Conservation (phyloP, 2,888 invertebrate species). For the Pristionchus japonicus region DNA sequence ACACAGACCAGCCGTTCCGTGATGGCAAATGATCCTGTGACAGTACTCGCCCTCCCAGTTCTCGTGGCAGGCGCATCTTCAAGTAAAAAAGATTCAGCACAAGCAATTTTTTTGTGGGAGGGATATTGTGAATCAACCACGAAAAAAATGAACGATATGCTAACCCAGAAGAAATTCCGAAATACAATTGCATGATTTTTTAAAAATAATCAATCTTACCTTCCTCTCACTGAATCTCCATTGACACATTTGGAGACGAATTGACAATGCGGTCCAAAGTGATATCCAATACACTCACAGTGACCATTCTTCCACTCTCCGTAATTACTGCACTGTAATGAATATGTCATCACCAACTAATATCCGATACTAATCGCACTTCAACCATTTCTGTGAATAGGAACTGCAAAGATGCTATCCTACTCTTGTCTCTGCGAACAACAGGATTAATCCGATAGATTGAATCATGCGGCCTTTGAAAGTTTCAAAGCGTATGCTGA, state of each 20-base stretch:
- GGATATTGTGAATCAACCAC: too few species aligned
- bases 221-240: constrained; percentile 62
- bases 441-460: not conserved
- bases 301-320: constrained; percentile 67
- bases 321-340: constrained; percentile 66
- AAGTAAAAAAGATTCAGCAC: too few species aligned
- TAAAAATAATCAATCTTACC: constrained; percentile 48
- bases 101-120: too few species aligned
- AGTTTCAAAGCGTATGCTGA: not conserved
- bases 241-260: constrained; percentile 68
- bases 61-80: constrained; percentile 64
- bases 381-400: too few species aligned
- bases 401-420: constrained; percentile 55
- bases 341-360: too few species aligned
- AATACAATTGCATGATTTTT: too few species aligned
- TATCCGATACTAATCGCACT: too few species aligned
- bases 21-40: constrained; percentile 67
- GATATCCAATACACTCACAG: constrained; percentile 68
- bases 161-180: too few species aligned
- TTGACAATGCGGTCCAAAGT: constrained; percentile 71
- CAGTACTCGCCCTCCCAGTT: constrained; percentile 72
- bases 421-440: not conserved
- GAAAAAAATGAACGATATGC: too few species aligned
- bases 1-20: constrained; percentile 62
- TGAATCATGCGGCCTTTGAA: constrained; percentile 13